phyloP scores from a whole-genome alignment of 35 echinoderm and acorn worm species.

The Stichopus chloronotus region DNA sequence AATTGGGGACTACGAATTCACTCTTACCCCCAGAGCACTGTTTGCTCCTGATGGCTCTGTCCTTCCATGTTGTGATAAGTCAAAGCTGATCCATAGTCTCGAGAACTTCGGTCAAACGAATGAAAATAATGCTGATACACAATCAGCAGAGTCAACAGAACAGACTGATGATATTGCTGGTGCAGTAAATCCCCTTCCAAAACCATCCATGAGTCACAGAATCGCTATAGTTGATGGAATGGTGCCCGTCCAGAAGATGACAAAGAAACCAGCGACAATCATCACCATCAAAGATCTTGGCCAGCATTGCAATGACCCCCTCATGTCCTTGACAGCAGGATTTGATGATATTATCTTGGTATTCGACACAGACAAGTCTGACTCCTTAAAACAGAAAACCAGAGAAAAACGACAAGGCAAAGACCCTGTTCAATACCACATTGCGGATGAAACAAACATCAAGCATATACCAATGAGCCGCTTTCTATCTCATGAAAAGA shows the following conservation, averaged over 20 bases:
- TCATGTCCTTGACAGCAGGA: conserved; percentile 3
- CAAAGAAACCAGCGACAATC: conserved; percentile 4
- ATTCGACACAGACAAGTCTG: neutral
- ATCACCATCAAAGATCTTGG: neutral
- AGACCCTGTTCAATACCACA: too few relatives aligned
- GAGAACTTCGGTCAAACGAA: neutral
- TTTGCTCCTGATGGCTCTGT: conserved; percentile 66
- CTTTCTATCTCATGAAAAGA: conserved; percentile 36
- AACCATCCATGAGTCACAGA: neutral
- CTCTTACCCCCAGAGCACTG: conserved; percentile 52
- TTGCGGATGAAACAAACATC: conserved; percentile 34
- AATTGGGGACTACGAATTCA: conserved; percentile 67
- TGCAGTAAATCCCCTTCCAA: neutral
- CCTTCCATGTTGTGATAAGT: conserved; percentile 67
- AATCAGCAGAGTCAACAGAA: conserved; percentile 17
- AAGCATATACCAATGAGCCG: conserved; percentile 23
- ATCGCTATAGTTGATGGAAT: conserved; percentile 23
- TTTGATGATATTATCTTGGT: conserved; percentile 11
- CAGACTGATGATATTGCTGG: conserved; percentile 37
- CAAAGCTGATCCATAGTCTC: conserved; percentile 67
- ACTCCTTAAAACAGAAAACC: conserved; percentile 7
- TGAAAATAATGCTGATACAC: neutral
- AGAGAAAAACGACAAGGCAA: conserved; percentile 35
- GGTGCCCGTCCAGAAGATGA: conserved; percentile 10
- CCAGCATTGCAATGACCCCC: conserved; percentile 32